Evolutionary conservation across 2,888 invertebrate species (phyloP).

Genomic region (Ectobius pallidus): DNA sequence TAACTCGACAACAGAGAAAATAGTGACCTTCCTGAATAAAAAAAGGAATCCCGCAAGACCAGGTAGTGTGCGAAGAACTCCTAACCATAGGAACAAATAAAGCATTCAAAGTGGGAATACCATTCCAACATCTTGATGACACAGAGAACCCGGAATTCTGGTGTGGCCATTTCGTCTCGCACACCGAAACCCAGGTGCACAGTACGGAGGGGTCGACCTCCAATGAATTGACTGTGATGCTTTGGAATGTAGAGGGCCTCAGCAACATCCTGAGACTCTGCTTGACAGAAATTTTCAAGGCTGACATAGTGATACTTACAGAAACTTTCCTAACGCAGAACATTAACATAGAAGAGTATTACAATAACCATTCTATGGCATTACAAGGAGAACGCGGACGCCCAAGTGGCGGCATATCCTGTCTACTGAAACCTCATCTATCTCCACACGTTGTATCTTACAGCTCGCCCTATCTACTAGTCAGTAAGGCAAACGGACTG

Average conservation of each 20-base stretch:
- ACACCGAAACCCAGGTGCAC: neutral
- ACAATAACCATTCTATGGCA: no score
- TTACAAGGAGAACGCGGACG: no score
- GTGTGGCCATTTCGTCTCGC: neutral
- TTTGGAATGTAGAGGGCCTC: no score
- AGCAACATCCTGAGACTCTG: no score
- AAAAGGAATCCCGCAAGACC: neutral
- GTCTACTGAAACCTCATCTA: no score
- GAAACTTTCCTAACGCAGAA: neutral
- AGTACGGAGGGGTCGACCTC: no score
- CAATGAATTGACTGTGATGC: no score
- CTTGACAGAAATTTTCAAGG: neutral
- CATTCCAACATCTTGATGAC: neutral
- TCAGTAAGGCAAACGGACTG: no score
- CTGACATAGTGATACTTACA: neutral
- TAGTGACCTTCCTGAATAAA: neutral
- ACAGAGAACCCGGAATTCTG: neutral
- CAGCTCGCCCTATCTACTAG: no score
- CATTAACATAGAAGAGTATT: neutral
- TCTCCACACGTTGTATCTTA: no score
- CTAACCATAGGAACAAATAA: neutral
- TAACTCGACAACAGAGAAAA: neutral
- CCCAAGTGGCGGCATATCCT: no score
- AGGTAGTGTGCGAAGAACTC: neutral
- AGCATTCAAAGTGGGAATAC: neutral